Conservation (phyloP, 2,797 vertebrate species). For the Halcyon badia region DNA sequence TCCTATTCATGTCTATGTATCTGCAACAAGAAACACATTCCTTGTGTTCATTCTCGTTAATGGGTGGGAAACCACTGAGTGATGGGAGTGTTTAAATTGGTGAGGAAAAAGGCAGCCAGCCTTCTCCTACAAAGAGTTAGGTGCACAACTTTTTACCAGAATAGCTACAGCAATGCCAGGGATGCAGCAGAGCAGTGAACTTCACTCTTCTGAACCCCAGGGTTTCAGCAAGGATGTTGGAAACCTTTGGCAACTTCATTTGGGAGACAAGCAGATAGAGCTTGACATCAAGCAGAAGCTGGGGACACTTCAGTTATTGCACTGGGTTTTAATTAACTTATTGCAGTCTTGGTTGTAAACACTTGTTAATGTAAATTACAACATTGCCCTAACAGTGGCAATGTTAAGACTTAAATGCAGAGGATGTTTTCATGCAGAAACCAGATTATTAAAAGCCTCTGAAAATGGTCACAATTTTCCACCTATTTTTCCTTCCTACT, state of each 20-base stretch:
- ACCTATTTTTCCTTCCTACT: background rate
- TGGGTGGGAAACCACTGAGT: background rate
- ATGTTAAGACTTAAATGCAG: background rate
- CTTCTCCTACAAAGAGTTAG: background rate
- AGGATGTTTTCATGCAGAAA: background rate
- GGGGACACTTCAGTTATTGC: background rate
- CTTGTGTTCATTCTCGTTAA: background rate
- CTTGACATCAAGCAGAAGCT: background rate
- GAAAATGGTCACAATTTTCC: background rate
- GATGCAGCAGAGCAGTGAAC: background rate
- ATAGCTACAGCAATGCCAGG: background rate
- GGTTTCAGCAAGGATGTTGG: background rate
- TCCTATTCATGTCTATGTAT: background rate
- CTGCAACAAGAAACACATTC: background rate
- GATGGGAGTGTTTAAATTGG: background rate
- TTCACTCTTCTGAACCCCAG: rapidly evolving
- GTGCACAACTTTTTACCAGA: background rate
- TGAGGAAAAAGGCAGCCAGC: background rate
- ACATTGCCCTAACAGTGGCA: background rate
- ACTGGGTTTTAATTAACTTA: background rate
- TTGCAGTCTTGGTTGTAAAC: background rate
- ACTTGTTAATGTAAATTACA: background rate
- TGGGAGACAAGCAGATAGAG: background rate
- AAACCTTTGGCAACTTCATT: background rate
- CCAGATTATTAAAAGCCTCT: background rate